Percentiles rank a stretch among this genome's conserved stretches.
phyloP scores from a whole-genome alignment of 2,888 invertebrate species.

The Acleris sparsana region DNA sequence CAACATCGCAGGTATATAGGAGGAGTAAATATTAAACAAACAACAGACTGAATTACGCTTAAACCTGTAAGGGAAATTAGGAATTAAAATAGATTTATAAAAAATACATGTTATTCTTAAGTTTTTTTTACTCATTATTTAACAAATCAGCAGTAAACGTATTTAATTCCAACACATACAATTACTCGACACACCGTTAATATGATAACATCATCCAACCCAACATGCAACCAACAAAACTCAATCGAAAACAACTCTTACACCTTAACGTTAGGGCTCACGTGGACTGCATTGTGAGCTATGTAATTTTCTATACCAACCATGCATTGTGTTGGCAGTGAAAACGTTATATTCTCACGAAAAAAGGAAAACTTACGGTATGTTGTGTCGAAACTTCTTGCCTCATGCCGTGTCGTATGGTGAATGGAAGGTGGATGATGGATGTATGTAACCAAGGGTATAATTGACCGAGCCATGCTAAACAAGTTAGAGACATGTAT shows the following conservation, averaged over 20 bases:
- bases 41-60: too few relatives aligned
- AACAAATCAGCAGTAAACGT: constrained; percentile 39
- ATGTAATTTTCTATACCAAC: constrained; percentile 46
- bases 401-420: constrained; percentile 62
- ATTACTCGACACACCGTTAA: constrained; percentile 62
- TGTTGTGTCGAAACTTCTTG: constrained; percentile 68
- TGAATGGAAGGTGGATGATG: constrained; percentile 50
- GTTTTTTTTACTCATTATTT: constrained; percentile 37
- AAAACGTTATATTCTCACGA: constrained; percentile 78
- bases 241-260: constrained; percentile 41
- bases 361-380: constrained; percentile 75
- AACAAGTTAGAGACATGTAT: neutral
- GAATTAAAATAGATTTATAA: neutral
- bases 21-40: too few relatives aligned
- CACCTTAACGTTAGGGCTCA: constrained; percentile 40
- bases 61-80: too few relatives aligned
- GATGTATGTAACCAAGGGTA: constrained; percentile 37
- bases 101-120: neutral
- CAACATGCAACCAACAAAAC: constrained; percentile 34
- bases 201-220: constrained; percentile 42
- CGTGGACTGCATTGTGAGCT: constrained; percentile 41
- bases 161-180: constrained; percentile 41
- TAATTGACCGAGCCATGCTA: constrained; percentile 26
- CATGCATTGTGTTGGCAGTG: constrained; percentile 65
- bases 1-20: too few relatives aligned